Base-by-base conservation (phyloP, 2,797 vertebrate genomes). In the Acanthurus lineatus region DNA sequence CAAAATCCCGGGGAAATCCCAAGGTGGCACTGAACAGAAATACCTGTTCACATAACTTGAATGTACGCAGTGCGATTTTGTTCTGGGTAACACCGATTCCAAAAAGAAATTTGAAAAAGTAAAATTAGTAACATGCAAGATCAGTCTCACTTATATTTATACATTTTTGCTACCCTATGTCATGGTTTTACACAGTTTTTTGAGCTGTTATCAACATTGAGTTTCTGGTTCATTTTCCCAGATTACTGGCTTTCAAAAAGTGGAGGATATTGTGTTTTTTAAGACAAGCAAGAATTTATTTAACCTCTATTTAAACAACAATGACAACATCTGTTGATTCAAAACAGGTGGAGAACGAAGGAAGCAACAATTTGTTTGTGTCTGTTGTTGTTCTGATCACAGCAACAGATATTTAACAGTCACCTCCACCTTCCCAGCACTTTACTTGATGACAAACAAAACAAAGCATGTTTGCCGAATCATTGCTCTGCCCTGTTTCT, bases 1-100 rank as follows among this genome's bases (percentile, higher is more conserved):
- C 19, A 60, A 20, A 67, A 73, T 19, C 22, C 58, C 6, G 11
- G 73, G 82, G 28, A 80, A 79, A 77, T 82, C 85, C 85, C 65
- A 67, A 54, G 7, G 53, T 63, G 68, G 61, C 25, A n/a, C 49
- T 63, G 65, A 62, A 68, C 65, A 68, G 44, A 76, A 79, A 48
- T 16, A 76, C 63, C 67, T 72, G 64, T 54, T 73, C 15, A 67
- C 25, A 69, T 8, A 53, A 48, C 1, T 17, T 64, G 4, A 62
- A 38, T 56, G 10, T 69, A 66, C 11, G 6, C 17, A 11, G 45
- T 9, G 19, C 1, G 1, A 15, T 42, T 11, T 5, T 32, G 32
- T 35, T 35, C 32, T 35, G 32, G 32, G 32, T 35, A 35, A 35
- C 32, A 35, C 2, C 32, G 32, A 35, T 6, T 35, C 32, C 32